These are phyloP conservation scores for Tauraco hartlaubi DNA, from an alignment of 2,797 vertebrate species.

Conservation along the genomic window DNA sequence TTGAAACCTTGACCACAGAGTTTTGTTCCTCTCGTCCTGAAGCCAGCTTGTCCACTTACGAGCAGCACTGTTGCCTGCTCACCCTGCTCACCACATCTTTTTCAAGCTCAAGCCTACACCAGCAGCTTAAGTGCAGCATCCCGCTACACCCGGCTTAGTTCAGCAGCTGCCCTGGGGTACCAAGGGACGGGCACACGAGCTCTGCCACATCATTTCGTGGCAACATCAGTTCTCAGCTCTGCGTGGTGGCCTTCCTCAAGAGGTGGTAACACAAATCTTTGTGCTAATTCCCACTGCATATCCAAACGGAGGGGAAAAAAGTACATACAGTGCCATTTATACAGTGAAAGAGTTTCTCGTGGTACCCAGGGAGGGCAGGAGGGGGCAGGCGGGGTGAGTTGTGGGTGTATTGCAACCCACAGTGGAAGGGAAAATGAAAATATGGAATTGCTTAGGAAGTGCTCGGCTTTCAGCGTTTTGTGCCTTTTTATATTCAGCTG, in stretches of 20 bases:
- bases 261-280: background rate
- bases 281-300: background rate
- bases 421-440: background rate
- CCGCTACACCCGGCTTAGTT: background rate
- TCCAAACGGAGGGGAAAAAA: background rate
- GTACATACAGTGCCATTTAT: background rate
- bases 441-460: background rate
- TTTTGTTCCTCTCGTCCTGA: background rate
- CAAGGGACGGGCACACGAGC: background rate
- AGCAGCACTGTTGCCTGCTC: background rate
- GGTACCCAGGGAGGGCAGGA: rapidly evolving
- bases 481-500: background rate
- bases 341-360: background rate
- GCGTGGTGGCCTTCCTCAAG: background rate
- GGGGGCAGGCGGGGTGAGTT: background rate
- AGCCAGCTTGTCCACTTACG: background rate
- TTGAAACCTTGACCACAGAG: background rate
- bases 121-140: background rate
- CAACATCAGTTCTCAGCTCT: background rate
- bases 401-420: rapidly evolving
- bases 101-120: background rate
- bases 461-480: background rate
- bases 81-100: background rate
- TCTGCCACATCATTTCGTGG: background rate
- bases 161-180: background rate